Percentiles rank a stretch among this genome's conserved stretches.
Evolutionary conservation across 2,888 invertebrate species (phyloP).

Genomic region (Erebia epiphron): DNA sequence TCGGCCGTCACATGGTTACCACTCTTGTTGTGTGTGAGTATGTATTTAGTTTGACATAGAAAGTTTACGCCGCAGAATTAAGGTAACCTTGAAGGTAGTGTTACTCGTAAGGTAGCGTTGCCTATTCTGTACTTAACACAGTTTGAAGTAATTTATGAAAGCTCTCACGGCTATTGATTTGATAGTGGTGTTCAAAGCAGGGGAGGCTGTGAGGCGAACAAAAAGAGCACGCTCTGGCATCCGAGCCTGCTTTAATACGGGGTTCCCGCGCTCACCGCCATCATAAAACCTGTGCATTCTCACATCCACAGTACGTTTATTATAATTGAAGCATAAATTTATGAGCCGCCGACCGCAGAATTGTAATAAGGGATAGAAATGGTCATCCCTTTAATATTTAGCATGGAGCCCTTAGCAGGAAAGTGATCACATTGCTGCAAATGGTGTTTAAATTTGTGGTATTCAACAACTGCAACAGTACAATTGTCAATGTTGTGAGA

Average conservation of each 20-base stretch:
- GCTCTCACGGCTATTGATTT: conserved; percentile 31
- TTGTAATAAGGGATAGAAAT: neutral
- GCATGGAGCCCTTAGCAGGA: too few relatives aligned
- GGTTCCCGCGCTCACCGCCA: conserved; percentile 55
- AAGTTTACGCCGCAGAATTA: too few relatives aligned
- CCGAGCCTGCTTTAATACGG: conserved; percentile 55
- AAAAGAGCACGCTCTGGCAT: conserved; percentile 65
- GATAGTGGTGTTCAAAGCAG: conserved; percentile 32
- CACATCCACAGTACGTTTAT: conserved; percentile 74
- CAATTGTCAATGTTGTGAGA: too few relatives aligned
- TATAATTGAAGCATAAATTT: conserved; percentile 78
- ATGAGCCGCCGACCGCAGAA: conserved; percentile 55
- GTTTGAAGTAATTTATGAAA: neutral
- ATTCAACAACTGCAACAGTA: too few relatives aligned
- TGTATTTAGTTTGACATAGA: too few relatives aligned
- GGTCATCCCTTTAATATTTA: too few relatives aligned
- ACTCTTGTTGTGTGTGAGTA: too few relatives aligned
- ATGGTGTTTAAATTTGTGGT: too few relatives aligned
- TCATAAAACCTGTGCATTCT: conserved; percentile 72
- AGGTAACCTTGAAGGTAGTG: too few relatives aligned
- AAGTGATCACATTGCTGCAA: too few relatives aligned
- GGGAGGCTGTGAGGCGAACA: conserved; percentile 46
- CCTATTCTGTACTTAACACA: neutral
- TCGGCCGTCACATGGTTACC: too few relatives aligned
- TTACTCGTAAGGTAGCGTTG: too few relatives aligned